phyloP scores from a whole-genome alignment of 2,797 vertebrate species.

The Bradypus variegatus region DNA sequence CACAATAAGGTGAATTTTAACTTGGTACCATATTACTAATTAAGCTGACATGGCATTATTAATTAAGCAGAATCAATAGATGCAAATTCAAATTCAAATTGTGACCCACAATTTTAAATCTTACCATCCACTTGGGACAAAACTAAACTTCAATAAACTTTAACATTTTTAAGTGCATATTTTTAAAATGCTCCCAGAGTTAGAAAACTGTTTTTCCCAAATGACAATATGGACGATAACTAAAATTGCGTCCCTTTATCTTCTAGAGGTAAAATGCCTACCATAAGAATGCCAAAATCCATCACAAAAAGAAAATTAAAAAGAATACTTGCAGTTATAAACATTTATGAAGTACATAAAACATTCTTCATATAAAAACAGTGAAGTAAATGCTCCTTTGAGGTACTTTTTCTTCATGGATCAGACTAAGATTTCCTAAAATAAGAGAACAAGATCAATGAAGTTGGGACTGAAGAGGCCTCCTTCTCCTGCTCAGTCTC shows the following conservation, averaged over 20 bases:
- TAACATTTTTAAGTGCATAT: background rate
- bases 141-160: background rate
- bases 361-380: background rate
- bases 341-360: background rate
- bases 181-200: background rate
- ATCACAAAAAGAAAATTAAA: background rate
- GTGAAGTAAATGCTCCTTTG: background rate
- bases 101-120: too few relatives aligned
- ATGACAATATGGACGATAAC: background rate
- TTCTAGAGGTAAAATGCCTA: background rate
- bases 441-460: rapidly evolving
- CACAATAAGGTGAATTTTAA: too few relatives aligned
- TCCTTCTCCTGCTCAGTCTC: background rate
- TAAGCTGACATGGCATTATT: too few relatives aligned
- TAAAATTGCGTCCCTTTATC: background rate
- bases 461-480: background rate
- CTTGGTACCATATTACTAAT: too few relatives aligned
- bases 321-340: too few relatives aligned
- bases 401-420: background rate
- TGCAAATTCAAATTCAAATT: too few relatives aligned
- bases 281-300: background rate
- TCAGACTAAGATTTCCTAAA: background rate
- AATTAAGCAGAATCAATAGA: too few relatives aligned
- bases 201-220: background rate
- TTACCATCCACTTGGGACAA: background rate